These are phyloP conservation scores for Oryzaephilus surinamensis DNA, from an alignment of 1,140 invertebrate species.

Conservation along the genomic window DNA sequence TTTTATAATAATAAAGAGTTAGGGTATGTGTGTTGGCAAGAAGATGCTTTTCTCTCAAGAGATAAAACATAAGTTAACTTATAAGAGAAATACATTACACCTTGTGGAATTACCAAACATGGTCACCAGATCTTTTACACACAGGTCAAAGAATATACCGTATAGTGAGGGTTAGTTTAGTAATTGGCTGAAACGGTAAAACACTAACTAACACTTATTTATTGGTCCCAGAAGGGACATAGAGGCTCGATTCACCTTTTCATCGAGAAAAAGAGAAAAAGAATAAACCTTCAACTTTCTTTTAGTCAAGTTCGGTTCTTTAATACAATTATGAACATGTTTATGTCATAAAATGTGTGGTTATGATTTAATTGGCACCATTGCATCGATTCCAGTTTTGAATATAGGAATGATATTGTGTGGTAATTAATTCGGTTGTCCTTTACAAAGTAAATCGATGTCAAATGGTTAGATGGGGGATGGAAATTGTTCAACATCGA, in stretches of 20 bases:
- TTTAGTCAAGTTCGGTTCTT: too few relatives aligned
- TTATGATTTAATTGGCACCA: too few relatives aligned
- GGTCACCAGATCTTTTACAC: constrained; percentile 19
- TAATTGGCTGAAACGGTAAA: neutral
- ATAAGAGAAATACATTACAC: constrained; percentile 25
- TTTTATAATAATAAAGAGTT: neutral
- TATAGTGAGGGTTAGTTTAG: neutral
- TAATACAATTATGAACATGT: too few relatives aligned
- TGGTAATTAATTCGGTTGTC: constrained; percentile 22
- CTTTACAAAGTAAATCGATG: constrained; percentile 22
- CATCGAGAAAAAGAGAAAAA: too few relatives aligned
- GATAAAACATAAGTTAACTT: constrained; percentile 7
- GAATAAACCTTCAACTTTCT: too few relatives aligned
- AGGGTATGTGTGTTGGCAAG: neutral
- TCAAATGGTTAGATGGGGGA: constrained; percentile 10
- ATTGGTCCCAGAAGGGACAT: too few relatives aligned
- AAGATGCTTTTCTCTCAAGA: constrained; percentile 8
- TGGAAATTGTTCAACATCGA: neutral
- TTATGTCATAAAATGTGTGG: too few relatives aligned
- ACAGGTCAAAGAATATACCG: constrained; percentile 19
- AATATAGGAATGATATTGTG: too few relatives aligned
- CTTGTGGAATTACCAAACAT: constrained; percentile 20
- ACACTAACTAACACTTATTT: too few relatives aligned
- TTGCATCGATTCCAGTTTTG: too few relatives aligned
- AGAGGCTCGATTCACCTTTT: too few relatives aligned